phyloP scores from a whole-genome alignment of 64 coral and sea anemone species.

The Pachyseris speciosa region DNA sequence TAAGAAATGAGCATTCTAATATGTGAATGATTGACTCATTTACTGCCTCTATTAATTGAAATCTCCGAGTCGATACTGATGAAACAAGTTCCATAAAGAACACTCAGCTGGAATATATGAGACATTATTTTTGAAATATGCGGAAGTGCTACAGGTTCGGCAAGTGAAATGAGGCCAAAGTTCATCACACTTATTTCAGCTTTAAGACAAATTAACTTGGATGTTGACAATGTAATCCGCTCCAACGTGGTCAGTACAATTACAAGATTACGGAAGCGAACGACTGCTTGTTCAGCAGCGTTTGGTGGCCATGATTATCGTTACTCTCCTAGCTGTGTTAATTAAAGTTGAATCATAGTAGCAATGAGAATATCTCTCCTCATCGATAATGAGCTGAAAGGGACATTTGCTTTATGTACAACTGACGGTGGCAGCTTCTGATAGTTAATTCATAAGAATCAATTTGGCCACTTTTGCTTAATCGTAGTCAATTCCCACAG shows the following conservation, averaged over 20 bases:
- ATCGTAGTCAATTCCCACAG: background rate
- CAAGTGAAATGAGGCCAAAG: background rate
- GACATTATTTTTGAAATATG: constrained; percentile 3
- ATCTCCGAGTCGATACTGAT: too few species aligned
- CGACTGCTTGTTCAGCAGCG: background rate
- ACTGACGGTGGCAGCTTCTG: background rate
- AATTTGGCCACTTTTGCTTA: background rate
- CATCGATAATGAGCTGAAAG: background rate
- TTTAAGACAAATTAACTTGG: background rate
- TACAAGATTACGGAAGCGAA: too few species aligned
- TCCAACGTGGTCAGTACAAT: too few species aligned
- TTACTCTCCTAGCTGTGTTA: background rate
- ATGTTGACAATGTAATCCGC: too few species aligned
- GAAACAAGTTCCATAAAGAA: too few species aligned
- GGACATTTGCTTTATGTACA: too few species aligned
- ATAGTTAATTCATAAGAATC: background rate
- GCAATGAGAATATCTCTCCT: background rate
- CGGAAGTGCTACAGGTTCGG: background rate
- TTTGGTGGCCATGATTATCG: background rate
- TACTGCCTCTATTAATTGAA: too few species aligned
- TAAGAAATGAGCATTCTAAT: too few species aligned
- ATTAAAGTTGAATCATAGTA: background rate
- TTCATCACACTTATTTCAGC: background rate
- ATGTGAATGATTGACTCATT: too few species aligned
- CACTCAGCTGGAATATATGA: background rate